Base-by-base conservation (phyloP, 1,140 invertebrate species). In the Calosoma granatense region DNA sequence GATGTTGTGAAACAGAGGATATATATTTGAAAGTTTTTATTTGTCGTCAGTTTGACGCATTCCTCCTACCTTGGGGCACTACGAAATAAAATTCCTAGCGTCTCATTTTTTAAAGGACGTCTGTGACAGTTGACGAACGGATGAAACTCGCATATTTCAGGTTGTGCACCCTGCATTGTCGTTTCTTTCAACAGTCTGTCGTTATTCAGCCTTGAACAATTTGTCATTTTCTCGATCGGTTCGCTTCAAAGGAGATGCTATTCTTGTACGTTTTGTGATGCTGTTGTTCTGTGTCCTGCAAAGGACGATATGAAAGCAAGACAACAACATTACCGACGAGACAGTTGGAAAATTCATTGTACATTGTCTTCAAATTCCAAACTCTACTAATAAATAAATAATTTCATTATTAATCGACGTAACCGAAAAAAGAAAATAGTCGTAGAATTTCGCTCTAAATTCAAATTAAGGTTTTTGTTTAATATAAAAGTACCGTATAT, bases 191-290 rank as follows among this genome's bases (percentile, higher is more conserved):
- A 17, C 9, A 47, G 17, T 47, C 4, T 17, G 17, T 47, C 9
- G 41, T 17, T 47, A 17, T 12, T 12, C 3, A 17, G 9, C 17
- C 9, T 6, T 47, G 41, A 12, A 47, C 41, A 47, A 47, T 47
- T 47, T 47, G 41, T 47, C 41, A 47, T 47, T 47, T 47, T 47
- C 26, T 17, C 41, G 17, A 47, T 9, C 41, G 41, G 9, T 47
- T 6, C 17, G 17, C 17, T 47, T 36, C 26, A 36, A 36, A 36
- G 26, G n/a, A 36, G 6, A 36, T n/a, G 26, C n/a, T 36, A 36
- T 36, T 36, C n/a, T 36, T 36, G n/a, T 36, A 36, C n/a, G 26
- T 36, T 36, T 6, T 36, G 6, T 6, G 26, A 36, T 6, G 26
- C 26, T 36, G 26, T 36, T 36, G 26, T 36, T 36, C 6, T 36